A percentile compares a stretch with the other conserved stretches of the same genome.
Evolutionary conservation across 2,113 vertebrate genomes (phyloP).

Genomic region (Illadopsis cleaveri): DNA sequence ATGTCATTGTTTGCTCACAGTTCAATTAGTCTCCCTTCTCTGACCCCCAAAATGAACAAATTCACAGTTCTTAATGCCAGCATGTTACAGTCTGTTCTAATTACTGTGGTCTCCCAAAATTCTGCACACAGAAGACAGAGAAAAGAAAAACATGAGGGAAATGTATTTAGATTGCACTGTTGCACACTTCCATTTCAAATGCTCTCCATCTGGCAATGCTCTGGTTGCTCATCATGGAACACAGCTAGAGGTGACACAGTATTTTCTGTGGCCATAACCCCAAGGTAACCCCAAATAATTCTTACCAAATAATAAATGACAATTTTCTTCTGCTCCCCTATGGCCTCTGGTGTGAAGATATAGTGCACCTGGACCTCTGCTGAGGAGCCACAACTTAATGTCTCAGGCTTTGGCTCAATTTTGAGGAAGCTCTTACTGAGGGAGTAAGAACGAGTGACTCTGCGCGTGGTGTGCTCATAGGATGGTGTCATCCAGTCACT

Average conservation of each 20-base stretch:
- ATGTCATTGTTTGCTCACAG: neutral
- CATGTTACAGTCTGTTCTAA: neutral
- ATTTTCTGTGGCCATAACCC: neutral
- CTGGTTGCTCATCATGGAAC: neutral
- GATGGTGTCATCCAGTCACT: slow-evolving; percentile 39
- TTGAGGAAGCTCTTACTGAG: slow-evolving; percentile 70
- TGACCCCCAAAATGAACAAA: neutral
- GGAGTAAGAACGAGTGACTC: slow-evolving; percentile 63
- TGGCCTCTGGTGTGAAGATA: slow-evolving; percentile 42
- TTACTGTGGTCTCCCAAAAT: neutral
- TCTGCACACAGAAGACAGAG: neutral
- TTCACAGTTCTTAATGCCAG: neutral
- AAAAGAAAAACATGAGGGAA: neutral
- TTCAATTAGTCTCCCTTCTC: neutral
- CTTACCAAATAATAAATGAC: slow-evolving; percentile 76
- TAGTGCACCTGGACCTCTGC: slow-evolving; percentile 57
- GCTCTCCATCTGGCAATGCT: neutral
- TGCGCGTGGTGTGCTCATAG: neutral
- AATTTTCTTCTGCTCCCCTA: slow-evolving; percentile 37
- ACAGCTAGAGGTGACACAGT: neutral
- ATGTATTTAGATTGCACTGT: neutral
- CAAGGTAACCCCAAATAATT: neutral
- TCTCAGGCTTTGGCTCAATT: slow-evolving; percentile 32
- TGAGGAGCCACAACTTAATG: slow-evolving; percentile 43
- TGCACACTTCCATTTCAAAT: neutral